Conservation (phyloP, 1,140 invertebrate species). For the Pygmarrhopalites habei region DNA sequence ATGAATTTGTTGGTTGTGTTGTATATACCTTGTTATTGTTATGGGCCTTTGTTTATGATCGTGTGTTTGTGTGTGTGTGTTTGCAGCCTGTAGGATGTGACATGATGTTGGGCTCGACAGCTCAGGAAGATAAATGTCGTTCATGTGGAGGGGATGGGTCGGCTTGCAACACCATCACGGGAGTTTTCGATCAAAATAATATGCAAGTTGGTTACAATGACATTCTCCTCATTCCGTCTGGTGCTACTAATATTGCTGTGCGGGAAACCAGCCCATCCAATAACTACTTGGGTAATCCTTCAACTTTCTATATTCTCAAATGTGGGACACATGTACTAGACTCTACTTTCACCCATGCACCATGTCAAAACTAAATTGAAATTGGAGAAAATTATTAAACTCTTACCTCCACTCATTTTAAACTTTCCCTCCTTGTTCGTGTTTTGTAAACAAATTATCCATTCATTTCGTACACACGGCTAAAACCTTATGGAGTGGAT, state of each 20-base stretch:
- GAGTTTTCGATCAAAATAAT: conserved; percentile 67
- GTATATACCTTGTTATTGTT: too few relatives aligned
- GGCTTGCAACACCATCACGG: conserved; percentile 73
- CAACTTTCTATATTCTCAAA: conserved; percentile 6
- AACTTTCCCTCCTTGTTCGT: too few relatives aligned
- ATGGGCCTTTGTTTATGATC: too few relatives aligned
- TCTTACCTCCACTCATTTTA: too few relatives aligned
- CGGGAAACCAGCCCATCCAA: conserved; percentile 71
- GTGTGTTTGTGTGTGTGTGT: too few relatives aligned
- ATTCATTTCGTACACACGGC: too few relatives aligned
- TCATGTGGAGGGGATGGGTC: conserved; percentile 84
- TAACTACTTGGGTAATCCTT: conserved; percentile 78
- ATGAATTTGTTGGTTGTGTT: conserved; percentile 3
- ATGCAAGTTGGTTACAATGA: conserved; percentile 84
- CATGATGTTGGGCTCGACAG: conserved; percentile 80
- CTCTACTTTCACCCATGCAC: too few relatives aligned
- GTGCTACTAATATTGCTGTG: conserved; percentile 87
- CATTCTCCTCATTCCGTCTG: conserved; percentile 80
- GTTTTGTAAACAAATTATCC: too few relatives aligned
- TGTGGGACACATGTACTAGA: too few relatives aligned
- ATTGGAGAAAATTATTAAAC: too few relatives aligned
- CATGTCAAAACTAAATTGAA: too few relatives aligned
- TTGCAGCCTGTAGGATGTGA: conserved; percentile 91
- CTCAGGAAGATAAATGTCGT: conserved; percentile 82
- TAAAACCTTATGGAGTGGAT: too few relatives aligned